Percentiles rank a stretch among this genome's conserved stretches.
These are phyloP conservation scores for Elysia chlorotica DNA, from an alignment of 1,140 invertebrate species.

Conservation along the genomic window DNA sequence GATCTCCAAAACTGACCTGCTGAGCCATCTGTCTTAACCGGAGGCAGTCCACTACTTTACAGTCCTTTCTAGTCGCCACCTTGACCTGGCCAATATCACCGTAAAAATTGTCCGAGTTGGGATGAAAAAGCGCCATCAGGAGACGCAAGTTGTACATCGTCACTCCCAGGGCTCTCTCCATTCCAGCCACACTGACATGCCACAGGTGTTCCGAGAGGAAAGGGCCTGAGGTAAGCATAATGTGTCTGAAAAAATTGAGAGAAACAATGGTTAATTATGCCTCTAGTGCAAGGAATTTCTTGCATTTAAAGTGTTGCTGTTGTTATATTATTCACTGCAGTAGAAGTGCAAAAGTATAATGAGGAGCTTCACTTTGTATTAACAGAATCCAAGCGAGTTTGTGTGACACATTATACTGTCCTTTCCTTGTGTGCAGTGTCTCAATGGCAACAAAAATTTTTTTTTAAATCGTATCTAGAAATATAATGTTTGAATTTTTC, in stretches of 20 bases:
- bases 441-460: no score
- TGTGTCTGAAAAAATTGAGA: constrained; percentile 69
- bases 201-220: constrained; percentile 80
- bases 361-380: no score
- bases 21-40: constrained; percentile 83
- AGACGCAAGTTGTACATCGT: constrained; percentile 83
- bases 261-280: neutral
- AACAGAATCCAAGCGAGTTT: no score
- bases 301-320: no score
- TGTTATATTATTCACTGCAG: no score
- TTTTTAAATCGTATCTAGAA: no score
- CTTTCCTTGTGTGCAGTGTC: no score
- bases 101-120: constrained; percentile 90
- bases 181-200: constrained; percentile 79
- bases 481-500: no score
- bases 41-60: constrained; percentile 78
- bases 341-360: no score
- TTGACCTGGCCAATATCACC: constrained; percentile 91
- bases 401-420: no score
- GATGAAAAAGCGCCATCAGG: constrained; percentile 83
- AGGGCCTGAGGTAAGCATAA: constrained; percentile 82
- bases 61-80: constrained; percentile 86
- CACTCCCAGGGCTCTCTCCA: constrained; percentile 81
- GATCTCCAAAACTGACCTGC: no score
- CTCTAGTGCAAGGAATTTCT: no score